Percentiles rank a stretch among this genome's conserved stretches.
These are phyloP conservation scores for Squalus acanthias DNA, from an alignment of 2,797 vertebrate species.

Conservation along the genomic window DNA sequence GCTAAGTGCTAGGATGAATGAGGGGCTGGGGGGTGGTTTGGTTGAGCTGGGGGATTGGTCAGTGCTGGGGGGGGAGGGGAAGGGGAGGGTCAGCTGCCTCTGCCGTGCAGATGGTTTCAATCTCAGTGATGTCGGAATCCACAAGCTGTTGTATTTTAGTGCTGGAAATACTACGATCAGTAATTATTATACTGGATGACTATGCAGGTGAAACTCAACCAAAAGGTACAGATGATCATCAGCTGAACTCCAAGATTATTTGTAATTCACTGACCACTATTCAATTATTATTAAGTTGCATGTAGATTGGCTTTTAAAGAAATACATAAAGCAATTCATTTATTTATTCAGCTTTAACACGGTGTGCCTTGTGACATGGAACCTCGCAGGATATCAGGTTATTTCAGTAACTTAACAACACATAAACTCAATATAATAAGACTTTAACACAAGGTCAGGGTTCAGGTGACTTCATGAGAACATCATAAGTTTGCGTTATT, in stretches of 20 bases:
- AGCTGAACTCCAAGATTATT: not conserved
- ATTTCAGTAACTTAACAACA: not conserved
- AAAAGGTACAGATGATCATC: not conserved
- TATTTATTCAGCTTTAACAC: not conserved
- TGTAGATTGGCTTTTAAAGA: not conserved
- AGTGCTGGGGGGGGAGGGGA: not conserved
- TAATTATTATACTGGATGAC: not conserved
- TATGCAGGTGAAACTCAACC: not conserved
- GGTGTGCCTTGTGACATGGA: not conserved
- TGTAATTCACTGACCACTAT: not conserved
- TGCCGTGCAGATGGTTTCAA: not conserved
- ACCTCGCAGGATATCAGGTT: not conserved
- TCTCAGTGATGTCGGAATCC: not conserved
- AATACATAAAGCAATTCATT: not conserved
- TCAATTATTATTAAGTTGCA: not conserved
- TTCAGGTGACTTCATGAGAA: not conserved
- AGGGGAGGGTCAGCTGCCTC: not conserved
- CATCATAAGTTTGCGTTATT: not conserved
- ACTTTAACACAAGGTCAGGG: conserved; percentile 9
- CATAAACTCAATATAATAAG: not conserved
- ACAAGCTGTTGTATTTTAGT: not conserved
- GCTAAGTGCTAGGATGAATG: not conserved
- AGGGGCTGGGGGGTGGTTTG: not conserved
- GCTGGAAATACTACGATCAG: not conserved
- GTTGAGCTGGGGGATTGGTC: not conserved